Percentiles rank a stretch among this genome's conserved stretches.
phyloP scores from a whole-genome alignment of 2,888 invertebrate genomes.

The Eugnorisma glareosa region DNA sequence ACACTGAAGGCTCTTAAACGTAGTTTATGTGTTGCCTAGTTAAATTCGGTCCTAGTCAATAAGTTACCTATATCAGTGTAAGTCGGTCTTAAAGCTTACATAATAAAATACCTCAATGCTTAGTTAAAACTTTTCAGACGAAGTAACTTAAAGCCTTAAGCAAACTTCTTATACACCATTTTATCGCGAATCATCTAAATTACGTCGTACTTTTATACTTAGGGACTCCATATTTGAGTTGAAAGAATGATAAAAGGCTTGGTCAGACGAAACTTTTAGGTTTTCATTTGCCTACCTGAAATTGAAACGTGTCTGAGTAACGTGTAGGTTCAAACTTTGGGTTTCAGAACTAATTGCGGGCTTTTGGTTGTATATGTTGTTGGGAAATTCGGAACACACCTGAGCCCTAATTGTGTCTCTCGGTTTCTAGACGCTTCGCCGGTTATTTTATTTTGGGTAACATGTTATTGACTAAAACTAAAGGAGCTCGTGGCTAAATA shows the following conservation, averaged over 20 bases:
- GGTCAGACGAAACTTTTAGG: conserved; percentile 18
- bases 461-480: neutral
- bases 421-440: neutral
- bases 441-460: conserved; percentile 11
- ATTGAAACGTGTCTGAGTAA: conserved; percentile 18
- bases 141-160: neutral
- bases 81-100: neutral
- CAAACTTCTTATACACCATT: conserved; percentile 26
- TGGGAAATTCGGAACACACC: conserved; percentile 14
- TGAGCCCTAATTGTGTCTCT: conserved; percentile 19
- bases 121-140: conserved; percentile 37
- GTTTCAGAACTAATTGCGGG: conserved; percentile 31
- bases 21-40: neutral
- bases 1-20: neutral
- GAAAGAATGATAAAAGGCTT: conserved; percentile 38
- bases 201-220: conserved; percentile 25
- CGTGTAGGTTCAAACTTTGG: conserved; percentile 19
- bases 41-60: neutral
- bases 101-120: conserved; percentile 15
- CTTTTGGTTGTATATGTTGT: conserved; percentile 18
- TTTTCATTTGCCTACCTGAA: conserved; percentile 35
- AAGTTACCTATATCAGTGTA: neutral
- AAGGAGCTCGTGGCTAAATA: no score
- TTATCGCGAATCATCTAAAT: conserved; percentile 47
- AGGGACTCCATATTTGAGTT: conserved; percentile 21